phyloP scores from a whole-genome alignment of 2,888 invertebrate genomes.

The Drosophila subquinaria region DNA sequence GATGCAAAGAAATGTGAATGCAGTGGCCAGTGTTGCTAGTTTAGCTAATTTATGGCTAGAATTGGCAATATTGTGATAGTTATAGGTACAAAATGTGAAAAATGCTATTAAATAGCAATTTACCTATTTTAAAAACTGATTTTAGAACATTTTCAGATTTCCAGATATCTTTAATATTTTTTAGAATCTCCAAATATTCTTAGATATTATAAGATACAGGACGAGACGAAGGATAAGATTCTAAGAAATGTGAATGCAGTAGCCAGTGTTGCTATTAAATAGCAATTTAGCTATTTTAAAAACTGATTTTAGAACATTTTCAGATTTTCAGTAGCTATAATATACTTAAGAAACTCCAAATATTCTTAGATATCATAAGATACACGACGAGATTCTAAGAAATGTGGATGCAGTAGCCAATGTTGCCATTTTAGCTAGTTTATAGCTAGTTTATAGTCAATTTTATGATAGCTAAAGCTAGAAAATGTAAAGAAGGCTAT shows the following conservation, averaged over 20 bases:
- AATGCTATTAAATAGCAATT: neutral
- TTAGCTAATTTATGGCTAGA: neutral
- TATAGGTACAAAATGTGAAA: neutral
- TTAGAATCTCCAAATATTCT: too few relatives aligned
- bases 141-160: neutral
- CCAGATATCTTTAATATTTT: too few relatives aligned
- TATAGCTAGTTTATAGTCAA: neutral
- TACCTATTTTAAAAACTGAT: neutral
- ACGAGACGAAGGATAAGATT: too few relatives aligned
- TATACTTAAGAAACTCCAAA: too few relatives aligned
- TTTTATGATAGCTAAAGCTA: neutral
- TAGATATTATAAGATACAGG: too few relatives aligned
- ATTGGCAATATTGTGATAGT: neutral
- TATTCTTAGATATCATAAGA: too few relatives aligned
- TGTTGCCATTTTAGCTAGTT: neutral
- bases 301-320: too few relatives aligned
- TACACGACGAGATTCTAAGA: constrained; percentile 20
- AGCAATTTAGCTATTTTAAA: too few relatives aligned
- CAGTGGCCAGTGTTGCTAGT: constrained; percentile 16
- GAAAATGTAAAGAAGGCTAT: neutral
- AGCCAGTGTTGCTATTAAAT: constrained; percentile 2
- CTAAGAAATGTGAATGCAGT: too few relatives aligned
- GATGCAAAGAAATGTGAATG: constrained; percentile 41
- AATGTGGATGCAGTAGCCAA: constrained; percentile 38
- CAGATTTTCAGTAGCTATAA: too few relatives aligned